These are phyloP conservation scores for Odontophorus gujanensis DNA, from an alignment of 2,113 vertebrate genomes.

Conservation along the genomic window DNA sequence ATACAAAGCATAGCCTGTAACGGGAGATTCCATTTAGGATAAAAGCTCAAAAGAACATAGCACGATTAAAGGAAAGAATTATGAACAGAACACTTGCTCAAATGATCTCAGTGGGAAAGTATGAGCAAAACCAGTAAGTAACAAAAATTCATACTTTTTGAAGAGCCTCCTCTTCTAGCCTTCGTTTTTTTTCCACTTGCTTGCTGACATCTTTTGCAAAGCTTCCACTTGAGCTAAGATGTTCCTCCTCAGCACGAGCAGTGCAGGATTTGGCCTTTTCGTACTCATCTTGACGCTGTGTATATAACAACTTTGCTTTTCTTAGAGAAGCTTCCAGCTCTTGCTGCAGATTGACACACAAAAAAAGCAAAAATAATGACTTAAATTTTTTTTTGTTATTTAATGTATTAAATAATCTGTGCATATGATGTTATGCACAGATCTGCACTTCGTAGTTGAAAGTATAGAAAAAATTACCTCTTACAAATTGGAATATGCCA, in stretches of 20 bases:
- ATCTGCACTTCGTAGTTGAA: neutral
- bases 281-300: slow-evolving; percentile 93
- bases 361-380: neutral
- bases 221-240: slow-evolving; percentile 75
- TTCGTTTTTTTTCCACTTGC: slow-evolving; percentile 90
- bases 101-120: neutral
- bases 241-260: slow-evolving; percentile 91
- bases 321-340: slow-evolving; percentile 89
- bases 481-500: neutral
- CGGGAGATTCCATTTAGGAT: neutral
- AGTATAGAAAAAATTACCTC: neutral
- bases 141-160: slow-evolving; percentile 85
- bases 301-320: slow-evolving; percentile 89
- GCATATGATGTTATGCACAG: neutral
- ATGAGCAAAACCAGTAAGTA: neutral
- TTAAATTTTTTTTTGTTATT: neutral
- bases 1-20: neutral
- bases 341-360: too few species aligned
- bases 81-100: neutral
- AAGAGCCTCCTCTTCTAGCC: slow-evolving; percentile 92
- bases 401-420: neutral
- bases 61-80: neutral
- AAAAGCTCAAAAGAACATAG: neutral
- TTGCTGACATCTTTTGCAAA: slow-evolving; percentile 82
- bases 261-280: slow-evolving; percentile 92